A percentile compares a stretch with the other conserved stretches of the same genome.
Evolutionary conservation across 2,113 vertebrate species (phyloP).

Genomic region (Promerops cafer): DNA sequence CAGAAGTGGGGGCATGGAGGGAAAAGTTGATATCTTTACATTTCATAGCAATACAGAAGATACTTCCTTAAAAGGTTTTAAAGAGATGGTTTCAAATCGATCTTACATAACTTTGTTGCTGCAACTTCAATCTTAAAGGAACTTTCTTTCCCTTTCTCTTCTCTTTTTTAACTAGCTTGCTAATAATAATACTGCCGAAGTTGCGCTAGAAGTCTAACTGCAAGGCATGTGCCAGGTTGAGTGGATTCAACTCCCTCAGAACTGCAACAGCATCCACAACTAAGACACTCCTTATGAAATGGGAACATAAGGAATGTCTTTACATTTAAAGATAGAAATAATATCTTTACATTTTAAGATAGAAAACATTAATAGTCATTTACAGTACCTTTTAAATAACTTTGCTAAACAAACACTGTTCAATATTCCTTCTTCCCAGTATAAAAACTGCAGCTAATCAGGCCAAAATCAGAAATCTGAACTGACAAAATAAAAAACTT

Average conservation of each 20-base stretch:
- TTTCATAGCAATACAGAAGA: neutral
- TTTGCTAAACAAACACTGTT: neutral
- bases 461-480: neutral
- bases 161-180: neutral
- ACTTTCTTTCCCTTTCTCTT: neutral
- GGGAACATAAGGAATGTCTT: too few relatives aligned
- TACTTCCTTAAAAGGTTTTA: slow-evolving; percentile 46
- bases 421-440: neutral
- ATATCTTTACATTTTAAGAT: neutral
- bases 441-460: neutral
- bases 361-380: neutral
- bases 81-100: neutral
- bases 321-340: neutral
- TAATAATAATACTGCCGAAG: neutral
- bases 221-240: neutral
- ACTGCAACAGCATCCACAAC: neutral
- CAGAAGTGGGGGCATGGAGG: neutral
- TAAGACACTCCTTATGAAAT: neutral
- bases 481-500: neutral
- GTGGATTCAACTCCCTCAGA: neutral
- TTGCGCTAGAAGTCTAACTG: neutral
- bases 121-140: neutral
- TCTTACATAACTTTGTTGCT: slow-evolving; percentile 16
- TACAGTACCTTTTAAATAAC: neutral
- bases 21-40: neutral